Percentiles rank a stretch among this genome's conserved stretches.
phyloP scores from a whole-genome alignment of 2,888 invertebrate species.

The Cantharis lateralis region DNA sequence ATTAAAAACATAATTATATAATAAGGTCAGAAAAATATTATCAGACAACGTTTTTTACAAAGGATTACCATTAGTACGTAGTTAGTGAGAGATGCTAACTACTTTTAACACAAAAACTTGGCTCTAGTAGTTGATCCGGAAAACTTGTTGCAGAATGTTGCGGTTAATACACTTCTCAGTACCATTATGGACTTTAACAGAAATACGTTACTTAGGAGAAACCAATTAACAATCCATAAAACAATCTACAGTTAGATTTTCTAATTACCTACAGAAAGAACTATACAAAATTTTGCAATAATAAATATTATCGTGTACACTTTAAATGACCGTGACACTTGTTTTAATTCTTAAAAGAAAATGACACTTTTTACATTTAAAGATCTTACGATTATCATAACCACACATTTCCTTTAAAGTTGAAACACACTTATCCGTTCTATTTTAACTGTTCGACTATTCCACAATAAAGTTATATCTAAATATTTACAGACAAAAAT shows the following conservation, averaged over 20 bases:
- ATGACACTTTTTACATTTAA: not conserved
- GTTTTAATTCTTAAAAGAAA: not conserved
- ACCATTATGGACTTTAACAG: slow-evolving; percentile 13
- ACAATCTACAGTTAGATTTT: slow-evolving; percentile 20
- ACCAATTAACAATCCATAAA: slow-evolving; percentile 18
- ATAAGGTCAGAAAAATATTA: not conserved
- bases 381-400: not conserved
- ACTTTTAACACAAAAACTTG: not conserved
- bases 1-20: not conserved
- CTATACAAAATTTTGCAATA: not conserved
- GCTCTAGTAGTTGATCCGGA: not conserved
- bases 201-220: slow-evolving; percentile 19
- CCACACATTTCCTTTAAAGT: not conserved
- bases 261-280: slow-evolving; percentile 3
- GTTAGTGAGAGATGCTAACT: not conserved
- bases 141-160: not conserved
- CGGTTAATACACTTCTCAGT: slow-evolving; percentile 17
- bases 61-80: not conserved
- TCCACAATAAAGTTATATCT: not conserved
- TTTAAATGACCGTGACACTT: not conserved
- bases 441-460: not conserved
- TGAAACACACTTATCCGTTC: not conserved
- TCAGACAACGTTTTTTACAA: not conserved
- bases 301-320: not conserved
- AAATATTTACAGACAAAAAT: not conserved